Conservation (phyloP, 2,888 invertebrate genomes). For the Ariolimax columbianus region DNA sequence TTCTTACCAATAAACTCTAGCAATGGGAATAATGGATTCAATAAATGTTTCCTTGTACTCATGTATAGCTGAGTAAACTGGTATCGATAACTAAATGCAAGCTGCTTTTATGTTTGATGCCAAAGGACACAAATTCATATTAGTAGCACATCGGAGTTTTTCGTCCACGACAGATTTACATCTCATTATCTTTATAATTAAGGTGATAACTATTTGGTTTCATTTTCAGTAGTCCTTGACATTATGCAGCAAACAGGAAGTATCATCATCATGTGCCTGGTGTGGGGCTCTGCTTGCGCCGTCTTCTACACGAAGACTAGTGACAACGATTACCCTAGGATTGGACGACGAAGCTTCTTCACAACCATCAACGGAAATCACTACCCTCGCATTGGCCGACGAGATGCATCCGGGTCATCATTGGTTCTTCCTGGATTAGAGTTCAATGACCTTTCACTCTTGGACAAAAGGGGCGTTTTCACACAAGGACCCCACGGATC, state of each 20-base stretch:
- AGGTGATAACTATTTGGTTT: too few relatives aligned
- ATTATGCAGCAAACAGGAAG: conserved; percentile 4
- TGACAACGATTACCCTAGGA: conserved; percentile 58
- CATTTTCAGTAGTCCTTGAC: background rate
- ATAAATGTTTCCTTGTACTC: too few relatives aligned
- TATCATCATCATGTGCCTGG: background rate
- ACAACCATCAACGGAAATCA: conserved; percentile 40
- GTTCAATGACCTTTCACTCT: background rate
- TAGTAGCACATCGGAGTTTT: background rate
- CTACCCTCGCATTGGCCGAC: conserved; percentile 57
- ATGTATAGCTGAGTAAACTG: too few relatives aligned
- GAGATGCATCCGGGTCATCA: background rate
- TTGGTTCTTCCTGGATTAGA: background rate
- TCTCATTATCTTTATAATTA: too few relatives aligned
- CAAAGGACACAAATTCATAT: too few relatives aligned
- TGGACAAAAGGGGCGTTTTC: conserved; percentile 39
- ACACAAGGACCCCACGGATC: conserved; percentile 17
- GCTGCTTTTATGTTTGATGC: too few relatives aligned
- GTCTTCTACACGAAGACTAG: conserved; percentile 59
- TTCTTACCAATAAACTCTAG: too few relatives aligned
- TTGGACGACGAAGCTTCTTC: conserved; percentile 56
- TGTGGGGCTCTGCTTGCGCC: conserved; percentile 45
- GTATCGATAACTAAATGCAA: too few relatives aligned
- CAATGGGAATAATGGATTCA: too few relatives aligned
- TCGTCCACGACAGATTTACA: too few relatives aligned